Evolutionary conservation across 2,113 vertebrate species (phyloP), one percentile per base, ranked within the genome.

Genomic region (Etia nguti): DNA sequence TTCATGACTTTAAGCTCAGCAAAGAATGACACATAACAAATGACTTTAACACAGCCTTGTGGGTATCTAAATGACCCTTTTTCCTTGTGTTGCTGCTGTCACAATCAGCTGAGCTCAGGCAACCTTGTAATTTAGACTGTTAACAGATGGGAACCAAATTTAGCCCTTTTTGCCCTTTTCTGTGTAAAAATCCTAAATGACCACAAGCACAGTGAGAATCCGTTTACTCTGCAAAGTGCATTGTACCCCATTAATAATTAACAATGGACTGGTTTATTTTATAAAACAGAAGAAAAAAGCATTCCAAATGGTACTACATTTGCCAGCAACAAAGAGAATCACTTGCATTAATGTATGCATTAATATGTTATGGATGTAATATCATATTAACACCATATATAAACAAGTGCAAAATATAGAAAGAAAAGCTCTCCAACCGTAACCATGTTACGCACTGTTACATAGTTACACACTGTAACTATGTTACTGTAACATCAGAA

Each of bases 1-100:
- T 68, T 81, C 50, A 46, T 84, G 85, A 86, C 81, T 83, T 80
- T 68, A 84, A 60, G 38, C 50, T 55, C 36, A 46, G 31, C 56
- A 73, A 41, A 62, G 85, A 86, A 79, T 85, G 73, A 52, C 16
- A 50, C 46, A 52, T 77, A 29, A 91, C 85, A 84, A 82, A 84
- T 60, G 38, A 60, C 55, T 70, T 48, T 24, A 60, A 65, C 57
- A 15, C 16, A 41, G 31, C 50, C 12, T 80, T 6, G 1, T 82
- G 54, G 85, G 54, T 80, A 65, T 79, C 52, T 26, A 41, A 75
- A 81, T 77, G 73, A 77, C 73, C 73, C 79, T 3, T 56, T 82
- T 81, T 80, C 52, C 46, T 50, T 46, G 10, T 79, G 31, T n/a
- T 77, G 73, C 73, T 34, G 46, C 29, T 77, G 73, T 52, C 26